Evolutionary conservation across 2,888 invertebrate species (phyloP), one percentile per base, ranked within the genome.

Genomic region (Volucella bombylans): DNA sequence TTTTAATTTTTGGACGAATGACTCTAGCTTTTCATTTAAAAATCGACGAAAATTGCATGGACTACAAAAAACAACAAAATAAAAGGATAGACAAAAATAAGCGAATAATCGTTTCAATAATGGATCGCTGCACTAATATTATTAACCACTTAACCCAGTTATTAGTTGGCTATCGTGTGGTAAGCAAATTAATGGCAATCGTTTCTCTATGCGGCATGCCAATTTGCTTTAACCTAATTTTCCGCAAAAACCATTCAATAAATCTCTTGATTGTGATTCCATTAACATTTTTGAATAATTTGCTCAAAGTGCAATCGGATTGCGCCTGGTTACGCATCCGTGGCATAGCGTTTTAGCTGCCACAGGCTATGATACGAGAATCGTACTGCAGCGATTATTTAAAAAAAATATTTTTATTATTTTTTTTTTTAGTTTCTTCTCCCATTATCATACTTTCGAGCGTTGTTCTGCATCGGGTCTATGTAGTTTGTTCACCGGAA

Each of bases 211-310:
- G 72, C 55, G 41, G 54, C 39, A 45, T 65, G 50, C 57, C 47
- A 72, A 77, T 67, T 67, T 65, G 47, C 65, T 59, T 77, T 43
- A 77, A 72, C 77, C 72, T 61, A 82, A 76, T 76, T 82, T 59
- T 31, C 62, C n/a, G 38, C 18, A 52, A 78, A 77, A 78, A 43
- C n/a, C 62, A 47, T 72, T 82, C 55, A 41, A 82, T 82, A 82
- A 82, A 73, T 78, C 78, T 72, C 73, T 57, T 57, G 61, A 68
- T 78, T 78, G 57, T 64, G 62, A 67, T 78, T 82, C 72, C 62
- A 78, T 78, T 77, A 72, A 78, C 57, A 78, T 64, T 82, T 78
- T 31, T 31, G 41, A 78, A 74, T 73, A 80, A 62, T 68, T 73
- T 80, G 31, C 31, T 31, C 6, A 31, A 31, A 31, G 31, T 31